Base-by-base conservation (phyloP, 2,797 vertebrate species). In the Dryobates pubescens region DNA sequence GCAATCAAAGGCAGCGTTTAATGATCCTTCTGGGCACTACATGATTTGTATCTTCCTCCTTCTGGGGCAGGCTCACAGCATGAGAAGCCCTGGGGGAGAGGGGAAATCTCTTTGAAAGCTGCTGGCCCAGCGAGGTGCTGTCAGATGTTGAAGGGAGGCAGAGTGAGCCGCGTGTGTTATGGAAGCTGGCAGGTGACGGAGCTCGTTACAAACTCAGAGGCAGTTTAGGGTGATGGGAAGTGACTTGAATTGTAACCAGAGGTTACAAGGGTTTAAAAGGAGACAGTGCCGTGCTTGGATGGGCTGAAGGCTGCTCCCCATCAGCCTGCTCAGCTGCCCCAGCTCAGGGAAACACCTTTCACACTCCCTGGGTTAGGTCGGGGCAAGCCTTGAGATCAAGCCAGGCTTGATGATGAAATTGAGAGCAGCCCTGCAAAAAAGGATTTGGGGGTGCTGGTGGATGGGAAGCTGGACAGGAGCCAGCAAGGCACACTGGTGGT, bases 181-280 rank as follows among this genome's bases (percentile, higher is more conserved):
- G 92, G 7, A 61, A 84, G 92, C 17, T 96, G 95, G 82, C 94
- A 94, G 94, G 84, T 92, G 92, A 95, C 79, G 5, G 82, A 77
- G 92, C 84, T 94, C 63, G 94, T 96, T 92, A 90, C 3, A 0
- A 26, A 4, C 72, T 69, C 4, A 0, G 51, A 85, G 81, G 88
- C 88, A 82, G 80, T 89, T 95, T 17, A 57, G 77, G 82, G 89
- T 72, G 86, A 82, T 1, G 9, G 88, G 77, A 81, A 93, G 82
- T 69, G 92, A 82, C 72, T 88, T 17, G 79, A 89, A 69, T 89
- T 27, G 62, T 61, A 57, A 86, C 36, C 68, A 74, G 85, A 84
- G 70, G 76, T 88, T 92, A 62, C 72, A 27, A 78, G 74, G 72
- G 68, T 71, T 86, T 69, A 65, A 82, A 36, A 82, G 80, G 87